Percentiles rank a stretch among this genome's conserved stretches.
Conservation (phyloP, 2,113 vertebrate genomes). For the Synodontis membranacea region DNA sequence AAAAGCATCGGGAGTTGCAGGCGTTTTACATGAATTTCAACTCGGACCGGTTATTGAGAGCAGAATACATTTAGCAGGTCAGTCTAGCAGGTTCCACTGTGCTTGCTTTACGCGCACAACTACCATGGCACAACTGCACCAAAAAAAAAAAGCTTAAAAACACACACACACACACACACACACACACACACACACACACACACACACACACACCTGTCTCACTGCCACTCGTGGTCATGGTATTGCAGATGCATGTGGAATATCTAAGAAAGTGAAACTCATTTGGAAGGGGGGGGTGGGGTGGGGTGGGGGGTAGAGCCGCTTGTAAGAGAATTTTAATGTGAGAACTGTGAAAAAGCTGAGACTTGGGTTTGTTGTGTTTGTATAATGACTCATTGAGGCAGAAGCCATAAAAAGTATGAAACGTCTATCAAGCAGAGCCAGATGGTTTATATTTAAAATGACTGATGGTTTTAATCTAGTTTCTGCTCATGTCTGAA, state of each 20-base stretch:
- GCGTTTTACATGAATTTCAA: constrained; percentile 71
- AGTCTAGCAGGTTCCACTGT: constrained; percentile 49
- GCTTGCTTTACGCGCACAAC: constrained; percentile 45
- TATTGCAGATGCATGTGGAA: constrained; percentile 2
- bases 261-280: constrained; percentile 5
- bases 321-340: constrained; percentile 19
- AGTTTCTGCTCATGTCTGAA: constrained; percentile 48
- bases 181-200: too few species aligned
- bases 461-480: constrained; percentile 50
- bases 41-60: constrained; percentile 59
- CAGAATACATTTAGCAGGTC: constrained; percentile 70
- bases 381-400: constrained; percentile 40
- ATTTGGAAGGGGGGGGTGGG: neutral
- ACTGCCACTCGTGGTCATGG: neutral
- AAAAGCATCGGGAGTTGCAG: constrained; percentile 64
- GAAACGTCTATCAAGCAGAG: constrained; percentile 44
- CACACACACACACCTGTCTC: constrained; percentile 38
- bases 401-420: constrained; percentile 44
- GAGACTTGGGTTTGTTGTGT: constrained; percentile 22
- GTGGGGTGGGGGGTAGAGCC: neutral
- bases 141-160: constrained; percentile 41
- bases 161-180: too few species aligned
- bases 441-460: constrained; percentile 52
- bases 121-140: constrained; percentile 32
- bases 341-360: constrained; percentile 9